These are phyloP conservation scores for Conger conger DNA, from an alignment of 2,113 vertebrate species.

Conservation along the genomic window DNA sequence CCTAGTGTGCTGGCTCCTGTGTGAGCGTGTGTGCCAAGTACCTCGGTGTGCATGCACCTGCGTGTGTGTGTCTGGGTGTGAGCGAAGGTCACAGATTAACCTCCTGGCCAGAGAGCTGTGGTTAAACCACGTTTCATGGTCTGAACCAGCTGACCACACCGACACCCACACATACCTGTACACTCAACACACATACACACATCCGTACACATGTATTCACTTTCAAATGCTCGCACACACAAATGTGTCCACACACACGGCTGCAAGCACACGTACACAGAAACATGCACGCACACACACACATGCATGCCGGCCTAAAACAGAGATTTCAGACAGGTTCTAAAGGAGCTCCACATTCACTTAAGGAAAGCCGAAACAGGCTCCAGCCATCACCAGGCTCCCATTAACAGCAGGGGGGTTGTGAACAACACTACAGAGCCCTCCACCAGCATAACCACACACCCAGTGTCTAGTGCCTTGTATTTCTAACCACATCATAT, in stretches of 20 bases:
- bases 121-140: too few relatives aligned
- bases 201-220: neutral
- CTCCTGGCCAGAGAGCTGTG: too few relatives aligned
- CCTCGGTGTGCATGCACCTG: neutral
- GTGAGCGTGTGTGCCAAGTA: too few relatives aligned
- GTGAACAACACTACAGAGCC: neutral
- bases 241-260: constrained; percentile 6
- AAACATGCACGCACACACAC: neutral
- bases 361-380: neutral
- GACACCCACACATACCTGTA: neutral
- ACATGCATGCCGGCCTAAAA: neutral
- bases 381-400: neutral
- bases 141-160: too few relatives aligned
- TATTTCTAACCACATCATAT: neutral
- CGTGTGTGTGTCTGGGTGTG: constrained; percentile 20
- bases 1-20: too few relatives aligned
- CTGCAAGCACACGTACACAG: neutral
- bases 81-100: neutral
- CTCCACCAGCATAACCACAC: neutral
- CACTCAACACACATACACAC: neutral
- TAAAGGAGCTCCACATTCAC: neutral
- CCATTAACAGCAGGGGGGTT: neutral
- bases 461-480: neutral
- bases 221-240: too few relatives aligned
- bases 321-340: neutral